Evolutionary conservation across 2,888 invertebrate genomes (phyloP).

Genomic region (Zootermopsis nevadensis): DNA sequence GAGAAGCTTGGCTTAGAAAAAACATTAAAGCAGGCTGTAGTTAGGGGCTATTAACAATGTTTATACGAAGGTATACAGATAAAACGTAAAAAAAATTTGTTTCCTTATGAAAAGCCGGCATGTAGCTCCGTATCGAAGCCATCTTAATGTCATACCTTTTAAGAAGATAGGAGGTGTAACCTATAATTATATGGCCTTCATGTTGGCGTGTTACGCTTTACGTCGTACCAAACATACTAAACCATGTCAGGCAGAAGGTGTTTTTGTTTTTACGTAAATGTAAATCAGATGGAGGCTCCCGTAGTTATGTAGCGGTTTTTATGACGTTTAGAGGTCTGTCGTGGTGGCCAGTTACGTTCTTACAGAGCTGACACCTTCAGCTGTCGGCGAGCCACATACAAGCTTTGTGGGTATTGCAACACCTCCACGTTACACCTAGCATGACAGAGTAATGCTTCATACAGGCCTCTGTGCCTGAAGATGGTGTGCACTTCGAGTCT

Average conservation of each 20-base stretch:
- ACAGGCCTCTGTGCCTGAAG: not conserved
- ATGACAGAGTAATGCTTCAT: not conserved
- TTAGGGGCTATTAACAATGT: constrained; percentile 11
- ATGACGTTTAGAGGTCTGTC: not conserved
- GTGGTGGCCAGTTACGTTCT: not conserved
- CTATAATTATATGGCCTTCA: not conserved
- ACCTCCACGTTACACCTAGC: not conserved
- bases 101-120: no score
- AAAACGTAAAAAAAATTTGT: not conserved
- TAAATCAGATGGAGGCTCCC: not conserved
- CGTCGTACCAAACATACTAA: not conserved
- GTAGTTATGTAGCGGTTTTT: not conserved
- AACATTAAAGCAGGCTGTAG: not conserved
- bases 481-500: not conserved
- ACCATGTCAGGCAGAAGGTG: not conserved
- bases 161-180: not conserved
- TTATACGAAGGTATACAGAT: not conserved
- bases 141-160: not conserved
- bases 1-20: not conserved
- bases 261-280: not conserved
- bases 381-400: not conserved
- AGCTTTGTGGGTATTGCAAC: not conserved
- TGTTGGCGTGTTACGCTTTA: not conserved
- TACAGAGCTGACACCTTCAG: not conserved
- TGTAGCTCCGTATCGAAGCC: no score